phyloP scores from a whole-genome alignment of 2,113 vertebrate species.

The Myotis lucifugus region DNA sequence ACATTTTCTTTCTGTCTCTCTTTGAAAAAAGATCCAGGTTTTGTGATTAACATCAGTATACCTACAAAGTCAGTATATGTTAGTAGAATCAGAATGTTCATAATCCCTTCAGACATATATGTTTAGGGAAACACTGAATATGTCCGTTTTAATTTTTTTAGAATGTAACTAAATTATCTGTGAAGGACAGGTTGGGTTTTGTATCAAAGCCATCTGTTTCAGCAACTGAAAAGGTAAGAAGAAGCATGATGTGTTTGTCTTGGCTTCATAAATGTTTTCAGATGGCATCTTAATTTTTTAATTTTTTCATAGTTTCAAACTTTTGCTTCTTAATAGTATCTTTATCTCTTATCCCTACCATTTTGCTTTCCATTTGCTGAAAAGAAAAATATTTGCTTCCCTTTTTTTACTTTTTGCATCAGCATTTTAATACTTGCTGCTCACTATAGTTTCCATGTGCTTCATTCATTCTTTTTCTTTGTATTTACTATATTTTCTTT shows the following conservation, averaged over 20 bases:
- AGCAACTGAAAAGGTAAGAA: slow-evolving; percentile 92
- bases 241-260: slow-evolving; percentile 80
- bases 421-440: slow-evolving; percentile 69
- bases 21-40: slow-evolving; percentile 18
- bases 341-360: slow-evolving; percentile 55
- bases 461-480: slow-evolving; percentile 56
- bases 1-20: slow-evolving; percentile 17
- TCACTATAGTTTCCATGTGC: slow-evolving; percentile 50
- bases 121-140: slow-evolving; percentile 73
- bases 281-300: slow-evolving; percentile 77
- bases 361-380: slow-evolving; percentile 70
- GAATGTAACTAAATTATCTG: slow-evolving; percentile 92
- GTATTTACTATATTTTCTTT: slow-evolving; percentile 58
- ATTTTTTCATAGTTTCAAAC: slow-evolving; percentile 70
- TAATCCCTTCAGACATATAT: slow-evolving; percentile 63
- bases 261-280: slow-evolving; percentile 80
- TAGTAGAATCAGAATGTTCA: slow-evolving; percentile 73
- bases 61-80: slow-evolving; percentile 26
- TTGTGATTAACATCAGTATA: slow-evolving; percentile 53
- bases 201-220: slow-evolving; percentile 89
- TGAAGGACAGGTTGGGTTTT: slow-evolving; percentile 95
- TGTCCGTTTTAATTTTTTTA: slow-evolving; percentile 81
- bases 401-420: slow-evolving; percentile 63
- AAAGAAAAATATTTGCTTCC: slow-evolving; percentile 62
- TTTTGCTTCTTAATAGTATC: slow-evolving; percentile 74